These are phyloP conservation scores for Eupithecia tripunctaria DNA, from an alignment of 2,888 invertebrate species.

Conservation along the genomic window DNA sequence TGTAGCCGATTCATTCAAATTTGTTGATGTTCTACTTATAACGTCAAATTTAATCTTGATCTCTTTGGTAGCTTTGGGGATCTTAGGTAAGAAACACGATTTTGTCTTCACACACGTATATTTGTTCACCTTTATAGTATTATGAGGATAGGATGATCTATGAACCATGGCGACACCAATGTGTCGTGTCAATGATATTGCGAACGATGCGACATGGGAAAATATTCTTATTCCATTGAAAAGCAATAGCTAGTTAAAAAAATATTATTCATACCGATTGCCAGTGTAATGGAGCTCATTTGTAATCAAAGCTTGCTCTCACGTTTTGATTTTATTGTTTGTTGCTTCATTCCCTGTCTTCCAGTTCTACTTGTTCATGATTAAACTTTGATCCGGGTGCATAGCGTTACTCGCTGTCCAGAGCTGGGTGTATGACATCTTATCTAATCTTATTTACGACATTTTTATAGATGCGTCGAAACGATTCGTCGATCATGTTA, in stretches of 20 bases:
- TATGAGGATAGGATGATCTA: neutral
- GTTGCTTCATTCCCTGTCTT: conserved; percentile 11
- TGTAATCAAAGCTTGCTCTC: conserved; percentile 46
- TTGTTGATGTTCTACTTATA: neutral
- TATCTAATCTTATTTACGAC: conserved; percentile 40
- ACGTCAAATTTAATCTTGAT: neutral
- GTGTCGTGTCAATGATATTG: conserved; percentile 25
- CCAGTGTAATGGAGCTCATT: conserved; percentile 39
- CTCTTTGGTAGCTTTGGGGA: neutral
- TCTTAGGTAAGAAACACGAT: neutral
- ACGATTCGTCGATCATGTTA: conserved; percentile 40
- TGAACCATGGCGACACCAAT: neutral
- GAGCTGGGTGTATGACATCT: conserved; percentile 36
- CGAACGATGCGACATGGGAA: conserved; percentile 45
- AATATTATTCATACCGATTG: conserved; percentile 31
- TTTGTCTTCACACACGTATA: neutral
- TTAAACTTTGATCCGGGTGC: conserved; percentile 13
- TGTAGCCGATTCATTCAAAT: neutral
- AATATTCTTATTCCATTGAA: conserved; percentile 34
- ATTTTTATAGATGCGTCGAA: conserved; percentile 37
- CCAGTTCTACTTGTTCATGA: conserved; percentile 21
- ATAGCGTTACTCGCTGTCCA: conserved; percentile 7
- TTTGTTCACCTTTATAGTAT: neutral
- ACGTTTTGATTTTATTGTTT: conserved; percentile 32
- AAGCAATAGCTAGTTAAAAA: conserved; percentile 20